phyloP scores from a whole-genome alignment of 1,140 invertebrate species.

The Neodiprion pinetum region DNA sequence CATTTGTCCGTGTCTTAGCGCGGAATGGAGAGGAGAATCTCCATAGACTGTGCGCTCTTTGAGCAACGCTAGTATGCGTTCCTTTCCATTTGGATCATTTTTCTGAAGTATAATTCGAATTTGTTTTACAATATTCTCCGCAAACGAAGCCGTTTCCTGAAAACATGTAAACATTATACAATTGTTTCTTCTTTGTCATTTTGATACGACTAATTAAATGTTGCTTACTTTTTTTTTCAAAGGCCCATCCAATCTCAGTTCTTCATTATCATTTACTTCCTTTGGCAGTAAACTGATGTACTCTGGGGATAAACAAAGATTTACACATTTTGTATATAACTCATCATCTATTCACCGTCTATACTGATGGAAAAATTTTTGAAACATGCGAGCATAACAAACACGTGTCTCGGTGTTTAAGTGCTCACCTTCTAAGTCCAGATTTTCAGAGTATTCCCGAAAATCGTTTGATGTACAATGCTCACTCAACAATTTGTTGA shows the following conservation, averaged over 20 bases:
- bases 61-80: conserved; percentile 37
- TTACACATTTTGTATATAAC: too few species aligned
- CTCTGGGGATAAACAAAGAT: too few species aligned
- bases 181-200: too few species aligned
- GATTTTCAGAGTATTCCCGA: conserved; percentile 12
- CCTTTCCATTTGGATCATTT: conserved; percentile 14
- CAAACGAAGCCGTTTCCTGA: conserved; percentile 31
- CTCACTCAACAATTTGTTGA: conserved; percentile 32
- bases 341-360: too few species aligned
- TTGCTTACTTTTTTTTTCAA: not conserved
- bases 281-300: too few species aligned
- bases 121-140: conserved; percentile 35
- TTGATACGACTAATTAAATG: not conserved
- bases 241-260: too few species aligned
- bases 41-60: conserved; percentile 44
- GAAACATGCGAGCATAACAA: too few species aligned
- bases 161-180: not conserved
- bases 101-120: conserved; percentile 28
- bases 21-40: conserved; percentile 49
- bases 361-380: too few species aligned
- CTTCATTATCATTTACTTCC: too few species aligned
- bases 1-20: conserved; percentile 44
- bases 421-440: conserved; percentile 19
- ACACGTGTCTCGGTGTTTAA: not conserved
- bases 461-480: conserved; percentile 22